These are phyloP conservation scores for Pipistrellus kuhlii DNA, from an alignment of 2,797 vertebrate species.

Conservation along the genomic window DNA sequence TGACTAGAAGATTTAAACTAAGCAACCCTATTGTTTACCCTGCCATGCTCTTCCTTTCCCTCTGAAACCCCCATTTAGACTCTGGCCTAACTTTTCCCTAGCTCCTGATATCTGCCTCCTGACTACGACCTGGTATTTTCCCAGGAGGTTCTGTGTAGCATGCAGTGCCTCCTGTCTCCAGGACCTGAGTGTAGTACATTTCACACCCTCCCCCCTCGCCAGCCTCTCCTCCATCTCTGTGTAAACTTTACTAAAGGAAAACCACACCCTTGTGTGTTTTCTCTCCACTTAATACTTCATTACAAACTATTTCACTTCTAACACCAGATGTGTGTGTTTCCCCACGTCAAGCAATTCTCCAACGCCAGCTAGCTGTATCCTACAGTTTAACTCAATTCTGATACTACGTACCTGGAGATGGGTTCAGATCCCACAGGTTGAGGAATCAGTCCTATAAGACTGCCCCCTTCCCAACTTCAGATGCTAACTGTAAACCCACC, in stretches of 20 bases:
- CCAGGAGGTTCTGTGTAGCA: neutral
- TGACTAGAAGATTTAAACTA: neutral
- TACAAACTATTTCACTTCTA: neutral
- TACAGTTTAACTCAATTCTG: neutral
- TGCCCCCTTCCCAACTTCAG: neutral
- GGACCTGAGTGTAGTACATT: neutral
- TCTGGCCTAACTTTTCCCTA: neutral
- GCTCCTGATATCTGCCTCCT: neutral
- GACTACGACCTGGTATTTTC: neutral
- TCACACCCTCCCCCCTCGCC: neutral
- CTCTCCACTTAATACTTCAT: neutral
- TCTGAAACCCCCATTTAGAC: neutral
- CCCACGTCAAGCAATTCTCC: neutral
- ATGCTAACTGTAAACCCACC: neutral
- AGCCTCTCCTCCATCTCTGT: neutral
- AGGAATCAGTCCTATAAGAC: neutral
- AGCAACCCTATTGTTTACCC: neutral
- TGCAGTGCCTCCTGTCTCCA: neutral
- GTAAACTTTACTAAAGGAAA: slow-evolving; percentile 17
- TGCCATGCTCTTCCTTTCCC: neutral
- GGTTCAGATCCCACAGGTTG: neutral
- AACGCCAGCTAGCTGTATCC: neutral
- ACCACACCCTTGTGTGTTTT: neutral
- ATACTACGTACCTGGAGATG: neutral
- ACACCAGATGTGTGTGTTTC: neutral